phyloP scores from a whole-genome alignment of 2,797 vertebrate genomes.

The Tachyglossus aculeatus region DNA sequence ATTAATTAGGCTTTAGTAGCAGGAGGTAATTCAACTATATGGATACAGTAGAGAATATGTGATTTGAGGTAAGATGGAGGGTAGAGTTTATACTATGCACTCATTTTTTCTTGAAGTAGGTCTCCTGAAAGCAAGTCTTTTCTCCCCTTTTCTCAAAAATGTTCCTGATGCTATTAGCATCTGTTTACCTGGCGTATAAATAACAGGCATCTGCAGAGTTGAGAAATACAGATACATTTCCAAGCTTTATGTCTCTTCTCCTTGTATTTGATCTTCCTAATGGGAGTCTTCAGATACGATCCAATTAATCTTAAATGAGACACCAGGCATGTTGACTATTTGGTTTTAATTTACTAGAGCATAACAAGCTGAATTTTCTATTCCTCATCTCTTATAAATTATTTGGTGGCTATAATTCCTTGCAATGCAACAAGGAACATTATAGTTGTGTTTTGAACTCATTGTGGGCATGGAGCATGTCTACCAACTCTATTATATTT shows the following conservation, averaged over 20 bases:
- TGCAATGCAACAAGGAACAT: slow-evolving; percentile 63
- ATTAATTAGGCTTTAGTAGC: no score
- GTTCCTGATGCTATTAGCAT: slow-evolving; percentile 48
- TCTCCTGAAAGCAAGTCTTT: no score
- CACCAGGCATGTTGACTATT: slow-evolving; percentile 36
- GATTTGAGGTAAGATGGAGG: no score
- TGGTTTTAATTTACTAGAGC: slow-evolving; percentile 71
- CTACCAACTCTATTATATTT: no score
- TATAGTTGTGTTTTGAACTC: slow-evolving; percentile 62
- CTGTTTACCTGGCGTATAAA: slow-evolving; percentile 60
- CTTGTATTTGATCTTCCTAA: slow-evolving; percentile 68
- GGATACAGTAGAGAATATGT: no score
- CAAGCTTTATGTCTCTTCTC: slow-evolving; percentile 63
- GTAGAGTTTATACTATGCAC: no score
- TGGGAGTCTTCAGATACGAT: slow-evolving; percentile 50
- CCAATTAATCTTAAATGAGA: slow-evolving; percentile 67
- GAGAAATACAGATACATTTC: slow-evolving; percentile 42
- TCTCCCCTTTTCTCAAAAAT: not conserved
- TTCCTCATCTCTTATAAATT: slow-evolving; percentile 68
- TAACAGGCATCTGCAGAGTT: slow-evolving; percentile 56
- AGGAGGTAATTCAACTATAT: no score
- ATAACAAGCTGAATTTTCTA: slow-evolving; percentile 54
- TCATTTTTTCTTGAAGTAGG: no score
- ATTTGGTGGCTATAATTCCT: slow-evolving; percentile 70
- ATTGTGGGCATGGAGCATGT: no score